Conservation (phyloP, 2,888 invertebrate genomes). For the Acholoe squamosa region DNA sequence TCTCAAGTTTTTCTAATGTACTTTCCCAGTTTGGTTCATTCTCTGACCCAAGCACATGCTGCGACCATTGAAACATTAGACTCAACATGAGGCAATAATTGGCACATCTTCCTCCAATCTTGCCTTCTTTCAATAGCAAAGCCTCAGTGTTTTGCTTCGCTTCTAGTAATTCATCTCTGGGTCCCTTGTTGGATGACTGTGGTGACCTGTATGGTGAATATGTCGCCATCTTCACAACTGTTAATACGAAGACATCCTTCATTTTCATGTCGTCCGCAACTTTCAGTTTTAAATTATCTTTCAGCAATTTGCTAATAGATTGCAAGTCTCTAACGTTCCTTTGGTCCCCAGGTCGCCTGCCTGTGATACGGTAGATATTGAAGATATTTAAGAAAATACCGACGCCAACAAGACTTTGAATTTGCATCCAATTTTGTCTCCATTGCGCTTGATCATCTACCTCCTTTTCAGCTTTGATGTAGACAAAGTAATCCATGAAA, state of each 20-base stretch:
- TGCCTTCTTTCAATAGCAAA: not conserved
- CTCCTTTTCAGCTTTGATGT: not conserved
- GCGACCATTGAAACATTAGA: slow-evolving; percentile 38
- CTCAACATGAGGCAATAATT: not conserved
- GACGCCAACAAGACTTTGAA: not conserved
- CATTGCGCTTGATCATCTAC: not conserved
- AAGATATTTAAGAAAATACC: not conserved
- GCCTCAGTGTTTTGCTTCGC: not conserved
- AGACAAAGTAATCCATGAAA: slow-evolving; percentile 8
- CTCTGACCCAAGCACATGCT: not conserved
- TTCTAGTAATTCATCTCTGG: not conserved
- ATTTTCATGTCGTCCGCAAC: not conserved
- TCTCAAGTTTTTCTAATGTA: not conserved
- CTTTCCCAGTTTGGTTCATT: not conserved
- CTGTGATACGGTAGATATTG: not conserved
- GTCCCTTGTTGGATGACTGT: not conserved
- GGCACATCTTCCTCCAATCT: not conserved
- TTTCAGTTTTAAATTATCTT: not conserved
- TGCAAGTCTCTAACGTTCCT: no score
- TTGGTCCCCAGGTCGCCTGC: not conserved
- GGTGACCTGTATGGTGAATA: not conserved
- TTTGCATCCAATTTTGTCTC: not conserved
- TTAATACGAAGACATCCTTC: not conserved
- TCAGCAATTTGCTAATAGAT: no score
- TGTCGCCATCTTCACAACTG: not conserved